A percentile compares a stretch with the other conserved stretches of the same genome.
Conservation (phyloP, 2,797 vertebrate genomes). For the Brachymystax lenok region DNA sequence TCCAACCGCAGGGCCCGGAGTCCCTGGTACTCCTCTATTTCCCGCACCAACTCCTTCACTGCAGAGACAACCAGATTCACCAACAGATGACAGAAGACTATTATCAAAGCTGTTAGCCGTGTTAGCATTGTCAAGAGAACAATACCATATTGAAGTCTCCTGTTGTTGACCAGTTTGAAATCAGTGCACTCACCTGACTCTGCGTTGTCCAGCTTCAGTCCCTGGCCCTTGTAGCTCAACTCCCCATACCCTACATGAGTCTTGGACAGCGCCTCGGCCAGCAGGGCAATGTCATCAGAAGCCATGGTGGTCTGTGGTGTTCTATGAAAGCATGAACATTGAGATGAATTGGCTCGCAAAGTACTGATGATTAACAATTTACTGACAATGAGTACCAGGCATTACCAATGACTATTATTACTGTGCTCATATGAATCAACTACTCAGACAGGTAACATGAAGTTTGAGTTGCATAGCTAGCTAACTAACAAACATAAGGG, state of each 20-base stretch:
- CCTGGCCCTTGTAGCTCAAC: conserved; percentile 90
- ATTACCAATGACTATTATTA: too few species aligned
- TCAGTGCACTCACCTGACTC: conserved; percentile 82
- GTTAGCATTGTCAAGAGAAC: neutral
- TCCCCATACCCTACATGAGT: conserved; percentile 90
- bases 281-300: conserved; percentile 86
- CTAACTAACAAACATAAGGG: too few species aligned
- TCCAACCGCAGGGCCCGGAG: conserved; percentile 88
- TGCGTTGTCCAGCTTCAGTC: conserved; percentile 88
- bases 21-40: conserved; percentile 82
- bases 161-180: neutral
- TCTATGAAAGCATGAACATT: neutral
- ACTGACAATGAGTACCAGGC: too few species aligned
- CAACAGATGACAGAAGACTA: neutral
- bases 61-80: conserved; percentile 27
- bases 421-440: too few species aligned
- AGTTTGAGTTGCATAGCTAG: too few species aligned
- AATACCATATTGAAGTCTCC: neutral
- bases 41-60: conserved; percentile 86
- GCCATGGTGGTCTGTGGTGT: conserved; percentile 76
- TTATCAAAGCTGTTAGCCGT: neutral
- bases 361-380: too few species aligned
- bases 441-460: too few species aligned
- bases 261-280: conserved; percentile 88
- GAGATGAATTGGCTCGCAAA: neutral